These are phyloP conservation scores for Sceloporus tristichus DNA, from an alignment of 2,113 vertebrate genomes.

Conservation along the genomic window DNA sequence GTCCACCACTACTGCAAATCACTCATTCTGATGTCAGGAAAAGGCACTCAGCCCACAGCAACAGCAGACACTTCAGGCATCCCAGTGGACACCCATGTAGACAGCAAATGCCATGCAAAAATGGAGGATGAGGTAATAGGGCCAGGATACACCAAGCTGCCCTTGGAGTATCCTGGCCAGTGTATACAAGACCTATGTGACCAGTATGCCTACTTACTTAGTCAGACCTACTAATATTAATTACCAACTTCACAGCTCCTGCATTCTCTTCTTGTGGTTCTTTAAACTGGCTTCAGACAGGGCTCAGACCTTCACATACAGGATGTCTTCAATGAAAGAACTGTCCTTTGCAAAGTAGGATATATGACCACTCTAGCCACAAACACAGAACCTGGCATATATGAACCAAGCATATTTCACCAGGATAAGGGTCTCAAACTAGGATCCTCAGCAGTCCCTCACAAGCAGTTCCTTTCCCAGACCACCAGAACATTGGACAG, in stretches of 20 bases:
- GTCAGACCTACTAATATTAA: background rate
- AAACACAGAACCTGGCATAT: background rate
- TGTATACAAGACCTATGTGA: no score
- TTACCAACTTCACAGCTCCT: background rate
- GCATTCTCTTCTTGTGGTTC: background rate
- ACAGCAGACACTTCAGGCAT: no score
- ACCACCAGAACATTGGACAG: background rate
- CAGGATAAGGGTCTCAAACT: background rate
- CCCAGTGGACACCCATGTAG: no score
- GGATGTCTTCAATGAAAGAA: background rate
- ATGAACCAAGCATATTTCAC: background rate
- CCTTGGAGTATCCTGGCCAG: no score
- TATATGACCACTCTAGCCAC: background rate
- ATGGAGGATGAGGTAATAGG: no score
- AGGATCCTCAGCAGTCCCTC: background rate
- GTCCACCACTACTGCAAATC: no score
- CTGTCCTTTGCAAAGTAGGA: background rate
- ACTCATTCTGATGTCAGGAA: no score
- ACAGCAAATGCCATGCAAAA: no score
- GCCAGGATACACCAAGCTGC: no score
- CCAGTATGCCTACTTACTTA: background rate
- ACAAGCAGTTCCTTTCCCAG: background rate
- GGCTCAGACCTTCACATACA: background rate
- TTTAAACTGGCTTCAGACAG: background rate
- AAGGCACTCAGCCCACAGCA: no score